Conservation (phyloP, 2,113 vertebrate genomes). For the Heloderma charlesbogerti region DNA sequence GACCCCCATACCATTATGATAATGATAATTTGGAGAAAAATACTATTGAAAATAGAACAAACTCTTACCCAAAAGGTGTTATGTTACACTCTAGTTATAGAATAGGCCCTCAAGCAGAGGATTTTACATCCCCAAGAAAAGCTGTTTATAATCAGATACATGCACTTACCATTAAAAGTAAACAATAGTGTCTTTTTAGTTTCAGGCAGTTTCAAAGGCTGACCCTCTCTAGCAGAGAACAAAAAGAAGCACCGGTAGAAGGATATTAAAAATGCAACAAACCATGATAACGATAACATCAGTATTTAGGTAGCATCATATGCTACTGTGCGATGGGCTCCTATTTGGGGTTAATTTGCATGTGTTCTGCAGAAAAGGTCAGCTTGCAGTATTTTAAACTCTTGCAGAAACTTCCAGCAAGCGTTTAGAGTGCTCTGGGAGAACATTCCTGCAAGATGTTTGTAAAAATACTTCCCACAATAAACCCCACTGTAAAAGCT, state of each 20-base stretch:
- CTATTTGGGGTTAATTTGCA: neutral
- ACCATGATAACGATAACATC: neutral
- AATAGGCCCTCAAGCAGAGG: neutral
- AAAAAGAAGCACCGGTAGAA: neutral
- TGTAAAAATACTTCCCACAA: neutral
- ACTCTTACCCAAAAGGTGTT: neutral
- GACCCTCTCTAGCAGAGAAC: constrained; percentile 89
- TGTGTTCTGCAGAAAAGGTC: neutral
- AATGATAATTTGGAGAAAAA: neutral
- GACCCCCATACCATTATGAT: neutral
- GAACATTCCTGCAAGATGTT: neutral
- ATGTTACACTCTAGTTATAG: neutral
- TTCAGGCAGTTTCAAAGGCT: constrained; percentile 97
- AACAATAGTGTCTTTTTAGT: constrained; percentile 98
- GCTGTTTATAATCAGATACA: neutral
- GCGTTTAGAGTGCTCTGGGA: neutral
- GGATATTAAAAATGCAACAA: neutral
- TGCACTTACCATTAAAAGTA: constrained; percentile 96
- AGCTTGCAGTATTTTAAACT: neutral
- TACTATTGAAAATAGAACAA: neutral
- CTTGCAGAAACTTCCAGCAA: neutral
- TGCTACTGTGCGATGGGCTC: neutral
- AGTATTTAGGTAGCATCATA: neutral
- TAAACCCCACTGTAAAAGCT: neutral
- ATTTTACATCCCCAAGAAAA: neutral